A percentile compares a stretch with the other conserved stretches of the same genome.
Evolutionary conservation across 1,140 invertebrate genomes (phyloP).

Genomic region (Anastatus disparis): DNA sequence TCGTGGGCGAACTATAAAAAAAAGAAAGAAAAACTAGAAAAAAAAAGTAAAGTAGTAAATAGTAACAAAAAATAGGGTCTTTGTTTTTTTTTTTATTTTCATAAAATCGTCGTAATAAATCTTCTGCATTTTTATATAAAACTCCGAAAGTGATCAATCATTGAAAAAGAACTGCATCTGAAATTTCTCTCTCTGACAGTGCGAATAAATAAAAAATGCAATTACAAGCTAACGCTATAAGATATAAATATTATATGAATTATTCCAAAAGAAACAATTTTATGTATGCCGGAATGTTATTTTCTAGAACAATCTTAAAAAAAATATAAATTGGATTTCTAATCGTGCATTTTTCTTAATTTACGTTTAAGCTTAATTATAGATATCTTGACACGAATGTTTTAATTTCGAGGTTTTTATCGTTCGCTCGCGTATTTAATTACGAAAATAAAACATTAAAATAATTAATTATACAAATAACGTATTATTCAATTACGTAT

Average conservation of each 20-base stretch:
- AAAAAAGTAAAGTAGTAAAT: background rate
- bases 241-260: too few relatives aligned
- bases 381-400: too few relatives aligned
- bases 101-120: slow-evolving; percentile 35
- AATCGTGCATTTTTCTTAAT: too few relatives aligned
- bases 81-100: background rate
- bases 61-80: background rate
- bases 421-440: too few relatives aligned
- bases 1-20: slow-evolving; percentile 6
- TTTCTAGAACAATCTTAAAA: background rate
- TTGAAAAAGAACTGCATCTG: background rate
- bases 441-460: too few relatives aligned
- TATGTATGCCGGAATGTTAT: background rate
- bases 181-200: background rate
- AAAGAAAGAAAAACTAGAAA: background rate
- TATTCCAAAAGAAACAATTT: background rate
- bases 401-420: too few relatives aligned
- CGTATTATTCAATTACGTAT: too few relatives aligned
- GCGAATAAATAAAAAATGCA: background rate
- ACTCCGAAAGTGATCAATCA: slow-evolving; percentile 23
- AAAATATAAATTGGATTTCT: background rate
- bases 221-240: background rate
- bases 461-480: too few relatives aligned
- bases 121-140: slow-evolving; percentile 30
- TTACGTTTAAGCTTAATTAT: too few relatives aligned